Percentiles rank a stretch among this genome's conserved stretches.
These are phyloP conservation scores for Nasonovia ribisnigri DNA, from an alignment of 2,888 invertebrate species.

Conservation along the genomic window DNA sequence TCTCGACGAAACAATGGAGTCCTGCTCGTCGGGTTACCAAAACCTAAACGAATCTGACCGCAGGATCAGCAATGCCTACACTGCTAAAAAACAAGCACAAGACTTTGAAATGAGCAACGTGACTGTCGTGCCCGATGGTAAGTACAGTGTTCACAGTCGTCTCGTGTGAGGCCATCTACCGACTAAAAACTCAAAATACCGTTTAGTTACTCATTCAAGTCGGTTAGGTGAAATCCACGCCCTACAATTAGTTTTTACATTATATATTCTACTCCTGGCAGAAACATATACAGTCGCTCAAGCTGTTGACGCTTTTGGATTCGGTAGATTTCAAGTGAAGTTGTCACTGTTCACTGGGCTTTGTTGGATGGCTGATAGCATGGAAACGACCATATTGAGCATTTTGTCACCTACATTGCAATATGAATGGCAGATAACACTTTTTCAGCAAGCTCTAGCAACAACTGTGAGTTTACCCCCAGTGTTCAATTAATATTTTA, in stretches of 20 bases:
- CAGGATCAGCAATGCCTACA: constrained; percentile 38
- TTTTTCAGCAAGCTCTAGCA: constrained; percentile 91
- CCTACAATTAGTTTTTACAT: background rate
- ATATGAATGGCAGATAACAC: constrained; percentile 93
- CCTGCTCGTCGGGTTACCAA: constrained; percentile 31
- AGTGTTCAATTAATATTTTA: background rate
- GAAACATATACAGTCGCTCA: constrained; percentile 89
- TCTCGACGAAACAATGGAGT: constrained; percentile 26
- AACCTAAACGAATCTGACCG: constrained; percentile 37
- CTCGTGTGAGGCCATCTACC: background rate
- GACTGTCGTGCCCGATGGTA: constrained; percentile 85
- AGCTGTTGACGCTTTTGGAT: constrained; percentile 87
- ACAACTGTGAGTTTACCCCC: constrained; percentile 79
- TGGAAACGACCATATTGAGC: constrained; percentile 98
- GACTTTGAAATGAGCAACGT: constrained; percentile 83
- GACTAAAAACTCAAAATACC: background rate
- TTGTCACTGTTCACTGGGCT: constrained; percentile 86
- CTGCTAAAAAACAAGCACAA: constrained; percentile 65
- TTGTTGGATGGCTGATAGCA: constrained; percentile 97
- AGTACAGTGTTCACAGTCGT: constrained; percentile 54
- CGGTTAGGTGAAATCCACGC: background rate
- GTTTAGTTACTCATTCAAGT: background rate
- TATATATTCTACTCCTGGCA: constrained; percentile 69
- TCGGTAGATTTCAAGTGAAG: constrained; percentile 92
- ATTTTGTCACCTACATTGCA: constrained; percentile 93